These are phyloP conservation scores for Nephrotoma guestfalica DNA, from an alignment of 2,888 invertebrate genomes.

Conservation along the genomic window DNA sequence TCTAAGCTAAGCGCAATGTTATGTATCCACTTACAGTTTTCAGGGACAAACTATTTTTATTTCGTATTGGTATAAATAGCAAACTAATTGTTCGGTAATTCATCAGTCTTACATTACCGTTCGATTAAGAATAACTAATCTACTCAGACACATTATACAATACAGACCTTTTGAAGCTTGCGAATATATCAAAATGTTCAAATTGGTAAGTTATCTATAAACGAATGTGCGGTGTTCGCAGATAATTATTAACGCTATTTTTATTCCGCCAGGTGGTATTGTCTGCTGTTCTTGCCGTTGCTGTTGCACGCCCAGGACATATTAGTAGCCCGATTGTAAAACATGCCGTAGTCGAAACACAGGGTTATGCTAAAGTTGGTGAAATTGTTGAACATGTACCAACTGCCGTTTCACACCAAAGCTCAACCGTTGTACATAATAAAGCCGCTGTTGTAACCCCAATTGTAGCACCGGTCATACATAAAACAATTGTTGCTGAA, in stretches of 20 bases:
- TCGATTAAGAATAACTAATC: conserved; percentile 1
- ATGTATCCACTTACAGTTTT: not conserved
- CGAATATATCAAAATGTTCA: conserved; percentile 26
- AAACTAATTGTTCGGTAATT: not conserved
- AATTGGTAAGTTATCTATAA: conserved; percentile 25
- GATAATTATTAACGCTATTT: not conserved
- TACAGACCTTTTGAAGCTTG: conserved; percentile 3
- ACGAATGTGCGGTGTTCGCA: not conserved
- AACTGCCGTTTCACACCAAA: conserved; percentile 38
- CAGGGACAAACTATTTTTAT: not conserved
- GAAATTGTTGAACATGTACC: conserved; percentile 21
- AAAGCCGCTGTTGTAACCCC: conserved; percentile 24
- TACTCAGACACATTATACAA: not conserved
- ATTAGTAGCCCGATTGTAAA: not conserved
- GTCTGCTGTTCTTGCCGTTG: conserved; percentile 40
- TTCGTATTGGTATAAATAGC: not conserved
- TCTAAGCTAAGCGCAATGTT: not conserved
- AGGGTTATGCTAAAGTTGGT: conserved; percentile 19
- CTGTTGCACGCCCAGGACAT: conserved; percentile 18
- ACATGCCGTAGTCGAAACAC: not conserved
- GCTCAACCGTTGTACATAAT: conserved; percentile 36
- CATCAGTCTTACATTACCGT: conserved; percentile 22
- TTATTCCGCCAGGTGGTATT: conserved; percentile 38
- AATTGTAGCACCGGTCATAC: conserved; percentile 13
- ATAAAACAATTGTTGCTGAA: not conserved